A percentile compares a stretch with the other conserved stretches of the same genome.
These are phyloP conservation scores for Lycodopsis pacificus DNA, from an alignment of 2,797 vertebrate species.

Conservation along the genomic window DNA sequence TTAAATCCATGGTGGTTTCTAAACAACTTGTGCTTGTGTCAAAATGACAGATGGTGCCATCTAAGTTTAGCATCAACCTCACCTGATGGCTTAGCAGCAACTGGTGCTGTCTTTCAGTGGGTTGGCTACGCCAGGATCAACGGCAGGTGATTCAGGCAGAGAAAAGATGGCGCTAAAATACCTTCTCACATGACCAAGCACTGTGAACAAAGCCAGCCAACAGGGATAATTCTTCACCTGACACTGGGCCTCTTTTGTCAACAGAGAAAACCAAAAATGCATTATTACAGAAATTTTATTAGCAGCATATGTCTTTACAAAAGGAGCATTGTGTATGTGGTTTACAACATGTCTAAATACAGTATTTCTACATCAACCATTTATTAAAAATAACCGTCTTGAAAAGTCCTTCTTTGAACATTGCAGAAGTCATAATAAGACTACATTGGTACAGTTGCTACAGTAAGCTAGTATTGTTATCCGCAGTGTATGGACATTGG, in stretches of 20 bases:
- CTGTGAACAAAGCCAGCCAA: background rate
- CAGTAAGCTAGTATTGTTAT: constrained; percentile 28
- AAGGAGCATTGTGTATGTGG: constrained; percentile 69
- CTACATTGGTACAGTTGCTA: constrained; percentile 50
- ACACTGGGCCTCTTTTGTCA: background rate
- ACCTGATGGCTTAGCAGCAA: constrained; percentile 52
- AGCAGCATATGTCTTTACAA: constrained; percentile 71
- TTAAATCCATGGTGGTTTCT: constrained; percentile 40
- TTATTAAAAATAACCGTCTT: constrained; percentile 71
- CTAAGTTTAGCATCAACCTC: constrained; percentile 55
- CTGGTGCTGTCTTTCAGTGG: constrained; percentile 42
- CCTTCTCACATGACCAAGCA: constrained; percentile 18
- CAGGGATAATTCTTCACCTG: constrained; percentile 9
- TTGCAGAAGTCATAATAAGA: constrained; percentile 54
- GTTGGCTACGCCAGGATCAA: constrained; percentile 30
- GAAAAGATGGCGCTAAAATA: constrained; percentile 36
- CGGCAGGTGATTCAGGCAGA: constrained; percentile 14
- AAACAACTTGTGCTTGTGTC: constrained; percentile 57
- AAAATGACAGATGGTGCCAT: constrained; percentile 66
- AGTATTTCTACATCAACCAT: constrained; percentile 66
- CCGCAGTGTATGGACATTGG: constrained; percentile 52
- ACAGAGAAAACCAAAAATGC: constrained; percentile 23
- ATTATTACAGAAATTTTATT: constrained; percentile 72
- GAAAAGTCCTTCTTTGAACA: constrained; percentile 62
- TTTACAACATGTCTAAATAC: constrained; percentile 70